A percentile compares a stretch with the other conserved stretches of the same genome.
These are phyloP conservation scores for Riparia riparia DNA, from an alignment of 2,113 vertebrate genomes.

Conservation along the genomic window DNA sequence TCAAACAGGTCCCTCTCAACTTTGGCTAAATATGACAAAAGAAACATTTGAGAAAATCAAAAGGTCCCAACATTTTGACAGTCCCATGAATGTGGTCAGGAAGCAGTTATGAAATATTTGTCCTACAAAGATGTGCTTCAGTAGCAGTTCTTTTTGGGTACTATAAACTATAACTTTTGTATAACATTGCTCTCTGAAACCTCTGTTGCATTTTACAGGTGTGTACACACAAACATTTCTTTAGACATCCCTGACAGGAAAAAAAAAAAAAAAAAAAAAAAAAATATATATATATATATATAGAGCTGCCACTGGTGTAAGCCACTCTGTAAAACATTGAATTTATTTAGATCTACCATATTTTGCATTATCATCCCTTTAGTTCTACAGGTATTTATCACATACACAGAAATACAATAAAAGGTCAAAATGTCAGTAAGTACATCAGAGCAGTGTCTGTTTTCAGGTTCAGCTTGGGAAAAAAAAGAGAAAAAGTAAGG, in stretches of 20 bases:
- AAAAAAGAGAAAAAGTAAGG: background rate
- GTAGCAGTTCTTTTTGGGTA: background rate
- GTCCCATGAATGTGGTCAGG: background rate
- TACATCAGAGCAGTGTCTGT: background rate
- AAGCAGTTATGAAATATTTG: background rate
- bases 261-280: background rate
- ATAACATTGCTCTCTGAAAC: background rate
- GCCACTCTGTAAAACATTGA: background rate
- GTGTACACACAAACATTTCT: background rate
- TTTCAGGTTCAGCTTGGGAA: rapidly evolving
- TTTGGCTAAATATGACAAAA: background rate
- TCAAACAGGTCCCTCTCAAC: background rate
- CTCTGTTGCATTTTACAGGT: background rate
- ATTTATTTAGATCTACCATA: background rate
- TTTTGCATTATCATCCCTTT: background rate
- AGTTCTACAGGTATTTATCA: background rate
- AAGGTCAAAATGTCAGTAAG: background rate
- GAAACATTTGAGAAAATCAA: background rate
- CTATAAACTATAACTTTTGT: background rate
- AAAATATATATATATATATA: too few relatives aligned
- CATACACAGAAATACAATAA: background rate
- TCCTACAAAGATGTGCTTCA: background rate
- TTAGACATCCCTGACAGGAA: background rate
- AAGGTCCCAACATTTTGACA: background rate
- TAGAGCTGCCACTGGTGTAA: background rate